Evolutionary conservation across 2,797 vertebrate genomes (phyloP), one percentile per base, ranked within the genome.

Genomic region (Tachyglossus aculeatus): DNA sequence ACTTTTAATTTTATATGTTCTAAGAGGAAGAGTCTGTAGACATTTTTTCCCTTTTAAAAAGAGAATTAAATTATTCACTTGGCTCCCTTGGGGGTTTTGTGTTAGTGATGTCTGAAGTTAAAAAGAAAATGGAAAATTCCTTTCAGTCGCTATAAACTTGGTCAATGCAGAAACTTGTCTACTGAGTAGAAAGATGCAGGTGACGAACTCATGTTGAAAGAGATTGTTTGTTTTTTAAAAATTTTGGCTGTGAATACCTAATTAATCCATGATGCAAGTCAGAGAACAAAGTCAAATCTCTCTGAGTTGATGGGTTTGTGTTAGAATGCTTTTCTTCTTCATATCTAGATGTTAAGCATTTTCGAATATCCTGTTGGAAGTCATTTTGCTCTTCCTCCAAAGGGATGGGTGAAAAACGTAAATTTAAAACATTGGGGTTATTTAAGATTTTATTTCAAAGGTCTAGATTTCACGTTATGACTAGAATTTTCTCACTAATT

Each of bases 21-120:
- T 52, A 57, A 77, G 44, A 70, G 25, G n/a, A 74, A 82, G 78
- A 61, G 38, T 11, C 16, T 71, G 50, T 60, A 68, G 70, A 67
- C 38, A 55, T 67, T 81, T 77, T n/a, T 76, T 67, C 1, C 24
- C 3, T 60, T 80, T 82, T 72, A 76, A 29, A 61, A 1, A 5
- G 2, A 55, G 60, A 80, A 76, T 66, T 74, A 61, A 76, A 80
- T 80, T 76, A 82, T 82, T 70, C 57, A 68, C 57, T 43, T 37
- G 72, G 40, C 2, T 80, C 68, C 68, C 54, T 0, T 40, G 71
- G 73, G 66, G 73, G 66, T 33, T 13, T 79, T 24, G 40, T 63
- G 63, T 68, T 63, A 44, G 19, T 48, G 1, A 57, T 77, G 85
- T 55, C 38, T 63, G 58, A 81, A 70, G 40, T 62, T 61, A 32